Base-by-base conservation (phyloP, 2,797 vertebrate species). In the Cyclopterus lumpus region DNA sequence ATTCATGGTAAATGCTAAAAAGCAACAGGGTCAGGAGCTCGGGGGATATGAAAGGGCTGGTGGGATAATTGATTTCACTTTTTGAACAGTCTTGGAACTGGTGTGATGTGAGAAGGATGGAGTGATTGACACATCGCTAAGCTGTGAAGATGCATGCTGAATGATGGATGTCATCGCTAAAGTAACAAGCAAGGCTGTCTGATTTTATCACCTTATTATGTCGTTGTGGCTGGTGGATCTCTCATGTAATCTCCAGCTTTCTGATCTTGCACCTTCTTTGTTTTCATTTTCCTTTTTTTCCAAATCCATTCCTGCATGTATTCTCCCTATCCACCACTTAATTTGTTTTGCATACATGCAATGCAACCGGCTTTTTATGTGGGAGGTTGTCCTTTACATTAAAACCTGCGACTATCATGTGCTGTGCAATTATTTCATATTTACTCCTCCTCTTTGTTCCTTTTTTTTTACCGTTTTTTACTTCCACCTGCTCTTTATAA, bases 31-130 rank as follows among this genome's bases (percentile, higher is more conserved):
- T 92, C 89, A 90, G 85, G 87, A 86, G 81, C 78, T 78, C 48
- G 1, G 26, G 69, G 80, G 74, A 57, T 38, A 42, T 32, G 62
- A 63, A 62, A 0, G 59, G 74, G 63, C 48, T 67, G 57, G 65
- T 36, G 66, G 77, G 79, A 88, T 93, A 94, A 94, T 93, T 95
- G 92, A 94, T 94, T 93, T 93, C 85, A 80, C 61, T 84, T 80
- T 86, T 69, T 80, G 77, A 78, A 79, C 55, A 55, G 73, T 71
- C 61, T 64, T 72, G 66, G 71, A 75, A 65, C 48, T 59, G 63
- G 68, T 84, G 77, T 67, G 83, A 75, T 69, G 80, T 81, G 81
- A 84, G 86, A 79, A 82, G 73, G 81, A 77, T 40, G 61, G 73
- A 76, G 79, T 90, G 90, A 92, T 73, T 92, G 92, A 89, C 90